A percentile compares a stretch with the other conserved stretches of the same genome.
Evolutionary conservation across 2,888 invertebrate species (phyloP).

Genomic region (Lasiommata megera): DNA sequence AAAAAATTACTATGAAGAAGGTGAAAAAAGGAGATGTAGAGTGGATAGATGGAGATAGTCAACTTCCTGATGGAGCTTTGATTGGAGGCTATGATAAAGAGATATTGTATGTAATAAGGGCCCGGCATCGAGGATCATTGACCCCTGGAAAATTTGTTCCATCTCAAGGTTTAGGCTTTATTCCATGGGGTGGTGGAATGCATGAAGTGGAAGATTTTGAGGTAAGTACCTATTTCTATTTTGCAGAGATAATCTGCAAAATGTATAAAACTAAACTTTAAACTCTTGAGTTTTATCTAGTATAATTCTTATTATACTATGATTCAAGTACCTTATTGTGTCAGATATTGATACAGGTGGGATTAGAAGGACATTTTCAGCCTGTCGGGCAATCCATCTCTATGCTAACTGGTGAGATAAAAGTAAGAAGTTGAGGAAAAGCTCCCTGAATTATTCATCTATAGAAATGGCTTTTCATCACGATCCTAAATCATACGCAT

Average conservation of each 20-base stretch:
- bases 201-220: constrained; percentile 86
- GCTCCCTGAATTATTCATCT: too few relatives aligned
- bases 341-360: too few relatives aligned
- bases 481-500: too few relatives aligned
- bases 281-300: too few relatives aligned
- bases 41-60: constrained; percentile 77
- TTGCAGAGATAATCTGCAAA: not conserved
- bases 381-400: too few relatives aligned
- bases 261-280: too few relatives aligned
- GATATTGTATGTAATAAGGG: constrained; percentile 83
- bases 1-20: constrained; percentile 36
- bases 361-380: too few relatives aligned
- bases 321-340: too few relatives aligned
- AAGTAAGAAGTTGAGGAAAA: too few relatives aligned
- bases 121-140: constrained; percentile 85
- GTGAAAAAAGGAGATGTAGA: constrained; percentile 68
- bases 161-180: constrained; percentile 85
- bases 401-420: too few relatives aligned
- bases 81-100: constrained; percentile 34
- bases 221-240: constrained; percentile 53
- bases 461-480: too few relatives aligned
- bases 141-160: constrained; percentile 90
- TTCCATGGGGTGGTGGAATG: constrained; percentile 87
- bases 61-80: constrained; percentile 31
- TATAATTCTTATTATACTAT: too few relatives aligned